These are phyloP conservation scores for Elanus axillaris DNA, from an alignment of 2,113 vertebrate genomes.

Conservation along the genomic window DNA sequence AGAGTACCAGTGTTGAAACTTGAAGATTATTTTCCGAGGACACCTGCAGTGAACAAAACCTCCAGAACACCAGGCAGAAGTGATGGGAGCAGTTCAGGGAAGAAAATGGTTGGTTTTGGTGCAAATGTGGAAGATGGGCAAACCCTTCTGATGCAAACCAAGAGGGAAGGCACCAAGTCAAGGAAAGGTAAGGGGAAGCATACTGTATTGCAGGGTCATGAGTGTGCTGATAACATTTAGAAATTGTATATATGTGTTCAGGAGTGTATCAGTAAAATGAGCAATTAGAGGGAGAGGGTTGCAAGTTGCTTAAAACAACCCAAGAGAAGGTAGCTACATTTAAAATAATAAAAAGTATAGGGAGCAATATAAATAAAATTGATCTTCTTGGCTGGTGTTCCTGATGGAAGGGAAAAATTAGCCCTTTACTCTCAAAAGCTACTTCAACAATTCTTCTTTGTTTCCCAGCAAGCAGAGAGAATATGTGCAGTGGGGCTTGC, in stretches of 20 bases:
- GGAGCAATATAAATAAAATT: not conserved
- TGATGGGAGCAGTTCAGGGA: not conserved
- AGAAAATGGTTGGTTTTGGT: slow-evolving; percentile 57
- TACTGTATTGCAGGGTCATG: not conserved
- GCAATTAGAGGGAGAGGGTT: not conserved
- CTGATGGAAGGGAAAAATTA: not conserved
- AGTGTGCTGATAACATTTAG: not conserved
- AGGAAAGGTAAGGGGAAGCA: slow-evolving; percentile 61
- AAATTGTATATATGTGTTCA: not conserved
- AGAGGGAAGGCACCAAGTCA: not conserved
- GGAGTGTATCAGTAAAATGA: not conserved
- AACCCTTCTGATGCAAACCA: not conserved
- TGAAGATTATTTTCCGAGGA: slow-evolving; percentile 16
- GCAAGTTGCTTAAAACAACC: not conserved
- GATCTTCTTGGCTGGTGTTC: not conserved
- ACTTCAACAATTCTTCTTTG: not conserved
- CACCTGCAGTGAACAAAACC: not conserved
- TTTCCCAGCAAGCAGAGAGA: not conserved
- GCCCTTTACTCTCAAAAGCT: not conserved
- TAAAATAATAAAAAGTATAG: not conserved
- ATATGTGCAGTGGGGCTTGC: not conserved
- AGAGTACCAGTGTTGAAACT: slow-evolving; percentile 33
- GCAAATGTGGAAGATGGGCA: not conserved
- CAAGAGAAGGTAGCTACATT: not conserved
- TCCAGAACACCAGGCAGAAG: not conserved